Conservation (phyloP, 2,888 invertebrate genomes). For the Drosophila greeni region DNA sequence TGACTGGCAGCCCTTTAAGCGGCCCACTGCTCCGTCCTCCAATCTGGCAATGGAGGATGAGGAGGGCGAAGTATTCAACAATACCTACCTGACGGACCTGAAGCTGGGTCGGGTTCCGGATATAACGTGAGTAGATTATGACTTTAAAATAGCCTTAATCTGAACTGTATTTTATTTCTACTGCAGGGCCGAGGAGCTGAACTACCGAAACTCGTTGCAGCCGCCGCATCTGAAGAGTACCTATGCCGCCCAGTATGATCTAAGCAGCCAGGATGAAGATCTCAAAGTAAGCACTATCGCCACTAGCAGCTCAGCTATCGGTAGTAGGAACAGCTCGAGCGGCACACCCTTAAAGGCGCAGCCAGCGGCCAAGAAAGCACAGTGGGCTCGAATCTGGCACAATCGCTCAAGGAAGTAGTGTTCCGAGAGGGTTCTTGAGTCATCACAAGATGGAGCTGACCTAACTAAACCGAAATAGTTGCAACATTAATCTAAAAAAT, state of each 20-base stretch:
- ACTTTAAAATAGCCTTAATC: not conserved
- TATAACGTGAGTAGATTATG: conserved; percentile 30
- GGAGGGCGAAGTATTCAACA: conserved; percentile 90
- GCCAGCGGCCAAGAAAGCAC: conserved; percentile 16
- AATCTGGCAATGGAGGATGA: conserved; percentile 87
- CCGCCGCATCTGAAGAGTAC: conserved; percentile 92
- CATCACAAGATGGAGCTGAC: not conserved
- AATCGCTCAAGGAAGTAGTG: conserved; percentile 23
- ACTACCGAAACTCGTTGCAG: conserved; percentile 88
- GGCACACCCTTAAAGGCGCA: conserved; percentile 12
- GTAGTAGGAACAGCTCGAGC: conserved; percentile 15
- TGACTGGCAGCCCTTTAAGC: conserved; percentile 59
- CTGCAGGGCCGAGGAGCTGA: conserved; percentile 83
- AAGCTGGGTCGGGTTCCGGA: conserved; percentile 81
- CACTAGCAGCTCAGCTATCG: conserved; percentile 15
- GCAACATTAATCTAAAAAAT: not conserved
- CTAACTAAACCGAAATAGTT: not conserved
- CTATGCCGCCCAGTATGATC: conserved; percentile 89
- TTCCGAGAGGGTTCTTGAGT: not conserved
- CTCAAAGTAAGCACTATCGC: conserved; percentile 81
- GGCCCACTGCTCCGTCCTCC: conserved; percentile 55
- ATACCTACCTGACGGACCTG: conserved; percentile 86
- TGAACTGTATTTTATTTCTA: not conserved
- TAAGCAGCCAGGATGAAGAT: conserved; percentile 83
- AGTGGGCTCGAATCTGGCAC: conserved; percentile 27